Conservation (phyloP, 2,797 vertebrate species). For the Neopelma chrysocephalum region DNA sequence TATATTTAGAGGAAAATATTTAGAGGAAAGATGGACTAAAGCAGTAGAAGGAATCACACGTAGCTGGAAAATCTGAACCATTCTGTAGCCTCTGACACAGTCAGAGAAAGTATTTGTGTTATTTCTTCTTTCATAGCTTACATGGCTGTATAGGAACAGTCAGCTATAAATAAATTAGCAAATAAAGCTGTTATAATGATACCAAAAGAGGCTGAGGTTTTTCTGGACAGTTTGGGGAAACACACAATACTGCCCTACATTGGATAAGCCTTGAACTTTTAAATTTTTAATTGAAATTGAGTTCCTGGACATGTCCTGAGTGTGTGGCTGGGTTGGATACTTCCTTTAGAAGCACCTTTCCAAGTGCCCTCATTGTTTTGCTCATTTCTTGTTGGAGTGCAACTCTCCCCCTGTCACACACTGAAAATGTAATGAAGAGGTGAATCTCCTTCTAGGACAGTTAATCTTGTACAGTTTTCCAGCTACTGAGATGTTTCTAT, state of each 20-base stretch:
- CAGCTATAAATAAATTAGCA: not conserved
- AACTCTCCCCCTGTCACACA: not conserved
- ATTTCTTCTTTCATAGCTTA: not conserved
- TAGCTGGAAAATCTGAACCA: not conserved
- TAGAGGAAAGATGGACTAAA: not conserved
- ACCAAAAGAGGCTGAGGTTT: fast-evolving
- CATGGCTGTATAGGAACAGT: not conserved
- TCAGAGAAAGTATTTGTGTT: not conserved
- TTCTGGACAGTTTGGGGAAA: not conserved
- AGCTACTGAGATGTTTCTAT: not conserved
- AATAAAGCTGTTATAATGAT: not conserved
- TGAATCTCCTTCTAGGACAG: not conserved
- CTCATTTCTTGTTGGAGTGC: not conserved
- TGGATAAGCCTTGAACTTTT: not conserved
- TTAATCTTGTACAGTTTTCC: not conserved
- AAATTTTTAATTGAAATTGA: not conserved
- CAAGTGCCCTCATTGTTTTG: not conserved
- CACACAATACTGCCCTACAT: not conserved
- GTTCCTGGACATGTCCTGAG: not conserved
- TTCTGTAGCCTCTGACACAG: not conserved
- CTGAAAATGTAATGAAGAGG: not conserved
- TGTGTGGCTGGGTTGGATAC: not conserved
- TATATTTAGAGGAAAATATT: not conserved
- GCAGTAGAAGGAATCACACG: not conserved
- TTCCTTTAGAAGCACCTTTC: not conserved